A percentile compares a stretch with the other conserved stretches of the same genome.
These are phyloP conservation scores for Onychostoma macrolepis DNA, from an alignment of 2,113 vertebrate species.

Conservation along the genomic window DNA sequence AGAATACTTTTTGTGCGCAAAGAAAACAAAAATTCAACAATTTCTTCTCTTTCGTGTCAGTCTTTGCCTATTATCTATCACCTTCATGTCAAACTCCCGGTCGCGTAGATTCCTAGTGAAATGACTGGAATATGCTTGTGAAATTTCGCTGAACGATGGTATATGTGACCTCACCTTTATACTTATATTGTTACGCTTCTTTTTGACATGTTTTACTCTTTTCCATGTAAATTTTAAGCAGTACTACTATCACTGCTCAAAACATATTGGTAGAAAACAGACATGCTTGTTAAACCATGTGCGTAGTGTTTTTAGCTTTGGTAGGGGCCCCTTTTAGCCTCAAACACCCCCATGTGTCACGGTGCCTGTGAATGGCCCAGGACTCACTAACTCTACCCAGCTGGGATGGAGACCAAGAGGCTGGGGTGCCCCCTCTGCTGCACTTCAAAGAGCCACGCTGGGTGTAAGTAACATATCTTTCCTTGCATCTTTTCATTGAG, in stretches of 20 bases:
- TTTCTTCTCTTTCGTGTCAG: too few relatives aligned
- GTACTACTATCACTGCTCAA: not conserved
- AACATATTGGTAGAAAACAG: constrained; percentile 39
- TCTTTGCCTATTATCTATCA: too few relatives aligned
- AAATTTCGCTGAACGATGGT: too few relatives aligned
- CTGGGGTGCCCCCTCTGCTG: not conserved
- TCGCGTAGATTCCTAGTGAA: too few relatives aligned
- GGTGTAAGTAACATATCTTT: not conserved
- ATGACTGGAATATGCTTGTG: too few relatives aligned
- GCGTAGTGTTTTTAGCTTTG: constrained; percentile 14
- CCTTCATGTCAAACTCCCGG: too few relatives aligned
- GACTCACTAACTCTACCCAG: constrained; percentile 35
- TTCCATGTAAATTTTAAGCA: not conserved
- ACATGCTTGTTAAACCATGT: not conserved
- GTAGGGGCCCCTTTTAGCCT: not conserved
- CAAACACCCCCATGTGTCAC: constrained; percentile 9
- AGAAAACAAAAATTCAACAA: too few relatives aligned
- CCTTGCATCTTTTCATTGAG: not conserved
- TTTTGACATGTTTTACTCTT: not conserved
- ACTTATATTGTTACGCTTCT: not conserved
- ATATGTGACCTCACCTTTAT: too few relatives aligned
- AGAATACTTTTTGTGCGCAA: too few relatives aligned
- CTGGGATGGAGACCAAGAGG: constrained; percentile 3
- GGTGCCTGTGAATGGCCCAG: constrained; percentile 11
- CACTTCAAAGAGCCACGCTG: not conserved